Evolutionary conservation across 2,113 vertebrate genomes (phyloP).

Genomic region (Eubucco bourcierii): DNA sequence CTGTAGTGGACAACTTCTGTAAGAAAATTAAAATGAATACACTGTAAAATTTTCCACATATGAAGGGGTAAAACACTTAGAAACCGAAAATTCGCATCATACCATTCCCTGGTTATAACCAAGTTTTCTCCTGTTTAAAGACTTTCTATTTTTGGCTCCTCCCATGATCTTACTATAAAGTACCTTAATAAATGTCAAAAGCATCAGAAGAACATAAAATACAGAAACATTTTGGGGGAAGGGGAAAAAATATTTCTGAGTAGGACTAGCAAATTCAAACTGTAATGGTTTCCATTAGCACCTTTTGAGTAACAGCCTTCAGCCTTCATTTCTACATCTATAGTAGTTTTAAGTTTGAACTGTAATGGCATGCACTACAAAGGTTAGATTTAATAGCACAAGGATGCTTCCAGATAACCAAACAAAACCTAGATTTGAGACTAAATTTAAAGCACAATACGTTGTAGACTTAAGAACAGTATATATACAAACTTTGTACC

Average conservation of each 20-base stretch:
- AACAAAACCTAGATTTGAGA: neutral
- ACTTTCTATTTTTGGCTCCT: neutral
- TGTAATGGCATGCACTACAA: neutral
- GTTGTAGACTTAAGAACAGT: neutral
- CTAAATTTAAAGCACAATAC: neutral
- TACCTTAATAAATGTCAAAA: neutral
- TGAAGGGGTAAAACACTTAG: neutral
- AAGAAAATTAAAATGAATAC: neutral
- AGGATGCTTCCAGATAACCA: neutral
- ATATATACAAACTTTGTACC: neutral
- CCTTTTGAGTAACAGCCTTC: neutral
- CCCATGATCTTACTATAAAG: neutral
- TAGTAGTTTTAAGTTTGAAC: neutral
- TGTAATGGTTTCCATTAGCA: neutral
- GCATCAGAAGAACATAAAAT: neutral
- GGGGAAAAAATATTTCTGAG: neutral
- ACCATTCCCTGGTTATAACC: neutral
- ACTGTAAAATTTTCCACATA: neutral
- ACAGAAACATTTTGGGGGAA: neutral
- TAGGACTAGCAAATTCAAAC: neutral
- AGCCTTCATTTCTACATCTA: neutral
- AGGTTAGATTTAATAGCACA: neutral
- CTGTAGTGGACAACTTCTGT: constrained; percentile 62
- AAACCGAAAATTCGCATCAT: neutral
- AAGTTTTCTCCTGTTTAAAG: neutral